Conservation (phyloP, 2,113 vertebrate genomes). For the Petromus typicus region DNA sequence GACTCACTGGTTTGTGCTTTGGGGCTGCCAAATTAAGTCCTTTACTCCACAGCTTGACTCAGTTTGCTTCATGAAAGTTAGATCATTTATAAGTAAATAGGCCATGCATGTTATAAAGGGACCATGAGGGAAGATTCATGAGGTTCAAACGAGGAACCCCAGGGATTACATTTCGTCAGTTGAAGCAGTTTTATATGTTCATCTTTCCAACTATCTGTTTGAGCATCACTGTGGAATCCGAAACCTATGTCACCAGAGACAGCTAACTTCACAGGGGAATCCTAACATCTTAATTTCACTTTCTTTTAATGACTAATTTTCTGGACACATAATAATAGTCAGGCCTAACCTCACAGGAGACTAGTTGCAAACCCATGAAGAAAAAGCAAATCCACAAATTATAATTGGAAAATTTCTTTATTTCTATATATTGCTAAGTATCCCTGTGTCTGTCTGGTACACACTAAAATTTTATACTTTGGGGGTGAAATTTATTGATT, state of each 20-base stretch:
- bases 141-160: not conserved
- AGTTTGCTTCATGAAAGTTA: not conserved
- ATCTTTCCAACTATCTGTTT: not conserved
- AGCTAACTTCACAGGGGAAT: not conserved
- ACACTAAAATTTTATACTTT: not conserved
- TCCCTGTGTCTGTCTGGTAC: not conserved
- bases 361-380: not conserved
- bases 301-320: not conserved
- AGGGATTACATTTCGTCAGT: slow-evolving; percentile 24
- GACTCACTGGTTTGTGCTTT: not conserved
- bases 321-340: not conserved
- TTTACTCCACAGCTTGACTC: slow-evolving; percentile 1
- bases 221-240: not conserved
- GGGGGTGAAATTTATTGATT: not conserved
- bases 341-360: not conserved
- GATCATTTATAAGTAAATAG: slow-evolving; percentile 15
- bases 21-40: slow-evolving; percentile 14
- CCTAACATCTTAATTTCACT: slow-evolving; percentile 20
- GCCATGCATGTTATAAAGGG: not conserved
- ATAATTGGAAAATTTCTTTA: not conserved
- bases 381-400: not conserved
- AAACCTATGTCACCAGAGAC: not conserved
- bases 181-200: not conserved
- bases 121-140: not conserved
- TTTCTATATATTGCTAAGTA: not conserved